Percentiles rank a stretch among this genome's conserved stretches.
phyloP scores from a whole-genome alignment of 2,113 vertebrate genomes.

The Solenodon paradoxus region DNA sequence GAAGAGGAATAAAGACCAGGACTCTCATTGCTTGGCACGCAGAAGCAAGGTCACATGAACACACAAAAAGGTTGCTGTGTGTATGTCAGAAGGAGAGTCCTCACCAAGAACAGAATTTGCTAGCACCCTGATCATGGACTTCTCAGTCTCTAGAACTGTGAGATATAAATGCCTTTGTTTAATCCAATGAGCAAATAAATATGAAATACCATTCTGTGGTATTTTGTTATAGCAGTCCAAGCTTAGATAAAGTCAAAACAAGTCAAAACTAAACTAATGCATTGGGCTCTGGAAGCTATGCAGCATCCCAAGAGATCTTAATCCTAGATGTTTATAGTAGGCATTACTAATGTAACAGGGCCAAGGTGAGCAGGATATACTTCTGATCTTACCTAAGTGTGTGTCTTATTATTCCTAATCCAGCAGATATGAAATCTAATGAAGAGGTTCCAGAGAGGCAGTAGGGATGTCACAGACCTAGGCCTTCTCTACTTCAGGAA shows the following conservation, averaged over 20 bases:
- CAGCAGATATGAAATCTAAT: background rate
- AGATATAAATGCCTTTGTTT: background rate
- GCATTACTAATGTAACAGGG: background rate
- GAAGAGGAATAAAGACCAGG: background rate
- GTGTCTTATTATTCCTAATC: accelerated
- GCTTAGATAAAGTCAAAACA: background rate
- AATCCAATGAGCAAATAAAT: background rate
- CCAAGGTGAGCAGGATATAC: background rate
- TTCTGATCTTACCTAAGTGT: background rate
- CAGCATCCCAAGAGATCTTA: too few species aligned
- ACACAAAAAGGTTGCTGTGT: background rate
- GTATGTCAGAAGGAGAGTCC: background rate
- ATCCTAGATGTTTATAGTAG: background rate
- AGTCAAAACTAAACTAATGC: background rate
- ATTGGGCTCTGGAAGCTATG: background rate
- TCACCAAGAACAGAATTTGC: background rate
- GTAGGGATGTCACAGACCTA: accelerated
- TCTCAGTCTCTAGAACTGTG: background rate
- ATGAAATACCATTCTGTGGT: too few species aligned
- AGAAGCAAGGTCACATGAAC: background rate
- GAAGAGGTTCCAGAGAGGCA: background rate
- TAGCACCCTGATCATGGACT: background rate
- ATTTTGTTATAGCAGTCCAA: background rate
- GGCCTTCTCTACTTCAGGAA: background rate
- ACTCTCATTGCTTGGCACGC: background rate